Evolutionary conservation across 2,888 invertebrate species (phyloP).

Genomic region (Rotaria magnacalcarata): DNA sequence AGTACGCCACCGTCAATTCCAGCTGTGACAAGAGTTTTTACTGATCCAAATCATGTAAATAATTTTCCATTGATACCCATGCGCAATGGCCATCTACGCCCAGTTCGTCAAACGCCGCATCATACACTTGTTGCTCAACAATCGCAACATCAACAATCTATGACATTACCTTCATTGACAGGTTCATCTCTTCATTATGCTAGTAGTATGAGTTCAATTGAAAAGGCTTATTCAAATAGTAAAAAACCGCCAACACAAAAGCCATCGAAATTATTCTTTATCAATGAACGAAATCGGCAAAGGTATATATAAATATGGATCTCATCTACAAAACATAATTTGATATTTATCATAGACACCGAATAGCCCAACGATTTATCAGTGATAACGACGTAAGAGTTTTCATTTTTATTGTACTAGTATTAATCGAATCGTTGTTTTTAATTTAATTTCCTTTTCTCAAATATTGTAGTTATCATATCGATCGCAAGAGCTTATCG

Average conservation of each 20-base stretch:
- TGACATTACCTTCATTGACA: neutral
- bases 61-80: neutral
- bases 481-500: neutral
- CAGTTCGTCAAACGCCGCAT: neutral
- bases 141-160: neutral
- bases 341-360: neutral
- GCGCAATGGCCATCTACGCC: neutral
- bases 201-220: neutral
- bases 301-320: neutral
- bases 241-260: neutral
- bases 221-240: neutral
- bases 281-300: neutral
- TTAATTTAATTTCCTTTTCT: no score
- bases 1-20: neutral
- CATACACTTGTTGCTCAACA: neutral
- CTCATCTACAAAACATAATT: no score
- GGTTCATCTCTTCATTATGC: neutral
- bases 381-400: neutral
- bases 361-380: neutral
- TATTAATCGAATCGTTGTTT: no score
- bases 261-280: neutral
- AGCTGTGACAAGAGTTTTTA: neutral
- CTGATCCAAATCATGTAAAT: neutral
- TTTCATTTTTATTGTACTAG: no score
- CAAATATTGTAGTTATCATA: neutral